Conservation (phyloP, 2,113 vertebrate species). For the Sitta europaea region DNA sequence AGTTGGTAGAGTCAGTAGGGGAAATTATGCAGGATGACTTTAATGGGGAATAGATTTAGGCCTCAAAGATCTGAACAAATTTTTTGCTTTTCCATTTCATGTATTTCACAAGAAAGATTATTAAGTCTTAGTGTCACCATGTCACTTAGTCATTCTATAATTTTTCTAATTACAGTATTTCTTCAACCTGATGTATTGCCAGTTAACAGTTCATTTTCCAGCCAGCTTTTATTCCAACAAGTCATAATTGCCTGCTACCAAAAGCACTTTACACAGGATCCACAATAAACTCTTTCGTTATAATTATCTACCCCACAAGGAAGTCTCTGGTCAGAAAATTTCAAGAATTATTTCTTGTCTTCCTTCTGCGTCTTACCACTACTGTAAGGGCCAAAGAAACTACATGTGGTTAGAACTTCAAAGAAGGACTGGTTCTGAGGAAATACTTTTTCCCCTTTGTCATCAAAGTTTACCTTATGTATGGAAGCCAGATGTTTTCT, state of each 20-base stretch:
- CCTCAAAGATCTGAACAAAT: neutral
- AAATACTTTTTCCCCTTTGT: neutral
- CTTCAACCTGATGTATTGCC: neutral
- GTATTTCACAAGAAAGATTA: neutral
- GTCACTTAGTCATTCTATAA: neutral
- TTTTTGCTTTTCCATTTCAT: neutral
- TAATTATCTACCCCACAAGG: neutral
- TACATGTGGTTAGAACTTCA: neutral
- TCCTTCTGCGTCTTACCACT: neutral
- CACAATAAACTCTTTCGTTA: neutral
- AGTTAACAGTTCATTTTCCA: slow-evolving; percentile 1
- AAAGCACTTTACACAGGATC: neutral
- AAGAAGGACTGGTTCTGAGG: neutral
- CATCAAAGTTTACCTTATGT: neutral
- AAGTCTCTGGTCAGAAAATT: neutral
- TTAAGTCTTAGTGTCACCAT: neutral
- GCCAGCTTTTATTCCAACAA: neutral
- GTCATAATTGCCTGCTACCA: neutral
- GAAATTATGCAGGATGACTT: neutral
- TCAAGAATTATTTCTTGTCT: neutral
- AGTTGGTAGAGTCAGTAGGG: neutral
- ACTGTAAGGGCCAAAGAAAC: neutral
- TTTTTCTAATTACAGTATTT: neutral
- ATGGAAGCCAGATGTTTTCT: neutral
- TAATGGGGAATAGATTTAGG: neutral